Base-by-base conservation (phyloP, 2,113 vertebrate genomes). In the Setophaga kirtlandii region DNA sequence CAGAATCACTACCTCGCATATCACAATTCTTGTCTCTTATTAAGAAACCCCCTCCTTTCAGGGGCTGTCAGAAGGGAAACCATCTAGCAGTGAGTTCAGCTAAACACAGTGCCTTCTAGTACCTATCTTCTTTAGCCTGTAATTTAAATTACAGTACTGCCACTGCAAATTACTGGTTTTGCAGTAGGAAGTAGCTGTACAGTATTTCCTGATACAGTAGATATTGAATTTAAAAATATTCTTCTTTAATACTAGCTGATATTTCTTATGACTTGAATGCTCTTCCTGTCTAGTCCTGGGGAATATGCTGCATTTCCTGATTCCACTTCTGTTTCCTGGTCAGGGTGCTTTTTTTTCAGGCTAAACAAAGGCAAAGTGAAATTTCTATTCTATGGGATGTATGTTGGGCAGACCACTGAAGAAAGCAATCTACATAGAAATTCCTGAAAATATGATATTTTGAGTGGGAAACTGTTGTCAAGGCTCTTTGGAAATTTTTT, bases 241-340 rank as follows among this genome's bases (percentile, higher is more conserved):
- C 2, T 70, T 47, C 49, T 65, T 37, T 23, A 44, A 33, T 44
- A 33, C 22, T 28, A 46, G 30, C 25, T 63, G 49, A 25, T 80
- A 12, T 78, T 91, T 89, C 73, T 81, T 19, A 31, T 23, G 3
- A 52, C 6, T 69, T 87, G 31, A 28, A 30, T 53, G 14, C 85
- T 90, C 46, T 93, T 92, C 85, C 59, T 76, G 53, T 71, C 70
- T 88, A 67, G 28, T 93, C 75, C 55, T 73, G 22, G 63, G 53
- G 28, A 95, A 71, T 87, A 37, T 30, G 41, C 28, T 2, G 2
- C 3, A 11, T 88, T 96, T 97, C 82, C 62, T 79, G 39, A 59
- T 91, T 80, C 63, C 21, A 27, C 15, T 73, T 89, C 35, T 64
- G 53, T 94, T 95, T 93, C 78, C 79, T 87, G 37, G 60, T 91